Evolutionary conservation across 2,888 invertebrate genomes (phyloP).

Genomic region (Pseudococcus jackbeardsleyi): DNA sequence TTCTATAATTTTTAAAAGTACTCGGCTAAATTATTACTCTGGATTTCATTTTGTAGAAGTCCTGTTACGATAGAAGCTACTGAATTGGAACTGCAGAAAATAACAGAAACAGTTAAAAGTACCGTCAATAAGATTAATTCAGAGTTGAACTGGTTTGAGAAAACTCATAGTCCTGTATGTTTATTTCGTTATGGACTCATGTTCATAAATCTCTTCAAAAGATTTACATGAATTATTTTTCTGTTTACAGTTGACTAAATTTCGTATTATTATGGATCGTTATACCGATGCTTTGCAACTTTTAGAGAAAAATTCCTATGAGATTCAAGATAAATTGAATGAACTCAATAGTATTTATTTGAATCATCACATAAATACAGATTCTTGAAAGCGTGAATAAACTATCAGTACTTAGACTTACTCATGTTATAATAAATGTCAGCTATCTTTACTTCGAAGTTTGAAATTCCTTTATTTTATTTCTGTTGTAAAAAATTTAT

Average conservation of each 20-base stretch:
- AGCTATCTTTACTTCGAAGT: too few relatives aligned
- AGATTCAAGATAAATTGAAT: slow-evolving; percentile 53
- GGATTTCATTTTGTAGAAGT: slow-evolving; percentile 16
- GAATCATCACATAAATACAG: slow-evolving; percentile 30
- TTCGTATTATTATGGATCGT: slow-evolving; percentile 60
- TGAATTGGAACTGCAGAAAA: slow-evolving; percentile 29
- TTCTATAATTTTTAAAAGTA: not conserved
- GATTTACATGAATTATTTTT: not conserved
- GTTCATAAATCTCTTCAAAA: not conserved
- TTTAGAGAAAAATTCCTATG: slow-evolving; percentile 33
- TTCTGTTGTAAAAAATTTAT: not conserved
- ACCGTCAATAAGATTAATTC: slow-evolving; percentile 54
- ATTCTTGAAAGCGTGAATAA: not conserved
- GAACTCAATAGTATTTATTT: slow-evolving; percentile 27
- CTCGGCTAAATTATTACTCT: not conserved
- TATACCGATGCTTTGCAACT: slow-evolving; percentile 60
- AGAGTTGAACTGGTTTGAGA: slow-evolving; percentile 18
- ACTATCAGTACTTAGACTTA: too few relatives aligned
- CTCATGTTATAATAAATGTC: too few relatives aligned
- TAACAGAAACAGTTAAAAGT: slow-evolving; percentile 38
- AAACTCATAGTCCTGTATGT: slow-evolving; percentile 56
- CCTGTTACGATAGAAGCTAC: slow-evolving; percentile 47
- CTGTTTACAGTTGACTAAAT: slow-evolving; percentile 32
- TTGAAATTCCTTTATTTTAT: not conserved
- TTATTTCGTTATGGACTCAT: not conserved